A percentile compares a stretch with the other conserved stretches of the same genome.
phyloP scores from a whole-genome alignment of 2,797 vertebrate genomes.

The Squalus acanthias region DNA sequence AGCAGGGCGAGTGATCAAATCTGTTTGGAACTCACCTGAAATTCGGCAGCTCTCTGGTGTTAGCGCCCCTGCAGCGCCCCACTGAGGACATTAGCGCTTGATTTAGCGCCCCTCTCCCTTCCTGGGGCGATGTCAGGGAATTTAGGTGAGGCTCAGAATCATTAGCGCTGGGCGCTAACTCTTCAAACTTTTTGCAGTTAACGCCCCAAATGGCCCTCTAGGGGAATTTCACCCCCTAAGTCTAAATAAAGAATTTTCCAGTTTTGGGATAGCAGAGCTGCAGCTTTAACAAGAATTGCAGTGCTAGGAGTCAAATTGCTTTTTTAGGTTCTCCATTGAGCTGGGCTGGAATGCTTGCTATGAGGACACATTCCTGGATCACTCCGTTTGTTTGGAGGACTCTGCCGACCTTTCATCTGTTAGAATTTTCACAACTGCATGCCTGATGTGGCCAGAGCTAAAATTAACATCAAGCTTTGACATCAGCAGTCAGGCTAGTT shows the following conservation, averaged over 20 bases:
- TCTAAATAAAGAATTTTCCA: constrained; percentile 30
- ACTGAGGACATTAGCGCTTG: too few species aligned
- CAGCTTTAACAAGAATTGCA: constrained; percentile 16
- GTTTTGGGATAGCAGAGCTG: background rate
- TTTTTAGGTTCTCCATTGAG: constrained; percentile 53
- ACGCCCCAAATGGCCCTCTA: too few species aligned
- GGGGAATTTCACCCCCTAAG: background rate
- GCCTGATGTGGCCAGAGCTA: constrained; percentile 41
- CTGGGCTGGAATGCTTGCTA: constrained; percentile 57
- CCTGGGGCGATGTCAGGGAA: too few species aligned
- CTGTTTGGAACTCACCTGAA: too few species aligned
- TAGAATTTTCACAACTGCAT: constrained; percentile 55
- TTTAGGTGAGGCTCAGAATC: too few species aligned
- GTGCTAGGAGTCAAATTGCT: constrained; percentile 44
- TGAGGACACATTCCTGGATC: constrained; percentile 50
- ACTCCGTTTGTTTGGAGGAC: constrained; percentile 47
- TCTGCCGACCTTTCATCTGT: constrained; percentile 42
- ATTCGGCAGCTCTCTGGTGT: too few species aligned
- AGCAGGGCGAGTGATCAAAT: too few species aligned
- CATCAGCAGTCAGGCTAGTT: constrained; percentile 18
- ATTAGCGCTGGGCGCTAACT: too few species aligned
- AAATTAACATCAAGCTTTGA: constrained; percentile 32
- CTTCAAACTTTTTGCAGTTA: too few species aligned
- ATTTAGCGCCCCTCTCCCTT: too few species aligned
- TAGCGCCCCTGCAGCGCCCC: too few species aligned